phyloP scores from a whole-genome alignment of 2,113 vertebrate genomes.

The Murina feae region DNA sequence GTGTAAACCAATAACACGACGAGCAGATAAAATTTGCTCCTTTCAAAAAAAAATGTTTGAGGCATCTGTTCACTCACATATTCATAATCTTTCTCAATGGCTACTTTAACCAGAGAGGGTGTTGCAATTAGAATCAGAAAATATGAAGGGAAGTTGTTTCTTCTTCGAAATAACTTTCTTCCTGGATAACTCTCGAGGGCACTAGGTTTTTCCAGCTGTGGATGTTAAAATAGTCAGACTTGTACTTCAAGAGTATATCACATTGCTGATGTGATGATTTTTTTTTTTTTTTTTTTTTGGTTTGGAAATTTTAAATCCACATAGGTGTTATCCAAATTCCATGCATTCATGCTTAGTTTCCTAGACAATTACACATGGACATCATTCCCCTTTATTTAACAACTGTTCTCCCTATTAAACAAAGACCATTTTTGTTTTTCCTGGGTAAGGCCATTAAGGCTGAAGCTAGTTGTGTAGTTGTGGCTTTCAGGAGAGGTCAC shows the following conservation, averaged over 20 bases:
- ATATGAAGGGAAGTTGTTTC: neutral
- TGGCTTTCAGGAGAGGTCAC: neutral
- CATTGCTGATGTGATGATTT: neutral
- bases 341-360: neutral
- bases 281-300: neutral
- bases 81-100: neutral
- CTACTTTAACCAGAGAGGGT: neutral
- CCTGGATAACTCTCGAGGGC: neutral
- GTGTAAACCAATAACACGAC: neutral
- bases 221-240: neutral
- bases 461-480: neutral
- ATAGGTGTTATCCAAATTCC: neutral
- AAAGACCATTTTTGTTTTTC: neutral
- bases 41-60: neutral
- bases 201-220: neutral
- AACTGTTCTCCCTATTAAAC: neutral
- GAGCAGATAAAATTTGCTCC: neutral
- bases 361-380: neutral
- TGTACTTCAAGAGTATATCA: neutral
- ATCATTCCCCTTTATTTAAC: neutral
- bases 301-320: neutral
- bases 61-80: neutral
- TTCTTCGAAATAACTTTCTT: neutral
- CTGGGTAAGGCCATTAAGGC: neutral
- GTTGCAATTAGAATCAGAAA: neutral